Evolutionary conservation across 2,113 vertebrate genomes (phyloP).

Genomic region (Polypterus bichir): DNA sequence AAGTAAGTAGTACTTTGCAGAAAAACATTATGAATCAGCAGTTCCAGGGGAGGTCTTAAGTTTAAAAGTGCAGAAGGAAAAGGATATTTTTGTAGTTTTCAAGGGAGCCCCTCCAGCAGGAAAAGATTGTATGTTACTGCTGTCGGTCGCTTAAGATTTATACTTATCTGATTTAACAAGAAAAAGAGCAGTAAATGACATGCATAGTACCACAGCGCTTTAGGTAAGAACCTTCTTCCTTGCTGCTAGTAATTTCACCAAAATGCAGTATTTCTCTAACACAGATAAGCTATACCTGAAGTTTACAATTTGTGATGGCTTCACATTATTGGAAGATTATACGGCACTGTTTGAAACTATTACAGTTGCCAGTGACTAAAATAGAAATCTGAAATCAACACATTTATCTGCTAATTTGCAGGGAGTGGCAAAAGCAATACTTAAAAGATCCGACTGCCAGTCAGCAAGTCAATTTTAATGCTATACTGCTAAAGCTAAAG

Average conservation of each 20-base stretch:
- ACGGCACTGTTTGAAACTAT: conserved; percentile 13
- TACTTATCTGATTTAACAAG: conserved; percentile 5
- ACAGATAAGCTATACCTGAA: conserved; percentile 14
- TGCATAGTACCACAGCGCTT: conserved; percentile 1
- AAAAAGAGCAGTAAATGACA: conserved; percentile 7
- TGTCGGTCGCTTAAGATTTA: not conserved
- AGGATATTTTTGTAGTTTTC: conserved; percentile 6
- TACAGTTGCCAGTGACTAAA: conserved; percentile 11
- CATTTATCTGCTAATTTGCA: conserved; percentile 13
- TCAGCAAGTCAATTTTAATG: conserved; percentile 8
- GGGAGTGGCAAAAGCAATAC: conserved; percentile 3
- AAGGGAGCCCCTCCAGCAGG: not conserved
- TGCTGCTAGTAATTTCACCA: conserved; percentile 4
- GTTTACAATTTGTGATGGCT: conserved; percentile 3
- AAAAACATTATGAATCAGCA: not conserved
- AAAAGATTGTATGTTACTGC: conserved; percentile 3
- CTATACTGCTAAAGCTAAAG: not conserved
- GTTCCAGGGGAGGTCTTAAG: not conserved
- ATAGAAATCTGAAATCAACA: conserved; percentile 12
- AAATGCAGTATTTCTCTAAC: conserved; percentile 4
- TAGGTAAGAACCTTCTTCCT: conserved; percentile 4
- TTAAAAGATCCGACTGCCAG: not conserved
- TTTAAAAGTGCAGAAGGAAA: not conserved
- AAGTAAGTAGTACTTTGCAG: not conserved
- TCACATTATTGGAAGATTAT: conserved; percentile 8